Evolutionary conservation across 2,888 invertebrate genomes (phyloP), one percentile per base, ranked within the genome.

Genomic region (Oxytorus armatus): DNA sequence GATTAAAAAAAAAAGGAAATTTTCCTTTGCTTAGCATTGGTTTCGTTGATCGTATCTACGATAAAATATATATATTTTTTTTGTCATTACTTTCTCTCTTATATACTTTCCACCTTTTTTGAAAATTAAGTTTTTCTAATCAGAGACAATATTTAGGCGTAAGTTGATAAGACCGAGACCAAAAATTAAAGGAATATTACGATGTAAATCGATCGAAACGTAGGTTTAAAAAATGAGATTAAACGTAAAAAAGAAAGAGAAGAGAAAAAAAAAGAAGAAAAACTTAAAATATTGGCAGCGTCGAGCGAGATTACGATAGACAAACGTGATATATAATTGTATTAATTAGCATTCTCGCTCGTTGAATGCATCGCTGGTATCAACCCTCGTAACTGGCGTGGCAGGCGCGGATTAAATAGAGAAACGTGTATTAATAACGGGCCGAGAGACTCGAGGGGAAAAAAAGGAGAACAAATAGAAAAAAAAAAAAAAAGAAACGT

Each of bases 131-230:
- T 39, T 47, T 61, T 49, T 83, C 77, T 83, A 89, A 89, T 81
- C 57, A 78, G 85, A 88, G 90, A 91, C 90, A 91, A 91, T 91
- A 91, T 91, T 88, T 91, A 91, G 90, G 87, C 87, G 82, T 91
- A 91, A 90, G 90, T 88, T 88, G 85, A 83, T 86, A 82, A 85
- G 72, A 90, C 84, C 84, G 87, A 90, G 89, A 91, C 91, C 91
- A 91, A 91, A 91, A 91, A 90, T 89, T 89, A 89, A 87, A 85
- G 82, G 82, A 83, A 86, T 89, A 89, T 86, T 87, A 85, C 83
- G 85, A 84, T 87, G 78, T 66, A 74, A 79, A 80, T 79, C 74
- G 79, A 81, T 81, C 76, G 77, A 81, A 61, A 76, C 36, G 66
- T 85, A 83, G 78, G 49, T 75, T 82, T 77, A 79, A 82, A 77